These are phyloP conservation scores for Margaritifera margaritifera DNA, from an alignment of 2,888 invertebrate genomes.

Conservation along the genomic window DNA sequence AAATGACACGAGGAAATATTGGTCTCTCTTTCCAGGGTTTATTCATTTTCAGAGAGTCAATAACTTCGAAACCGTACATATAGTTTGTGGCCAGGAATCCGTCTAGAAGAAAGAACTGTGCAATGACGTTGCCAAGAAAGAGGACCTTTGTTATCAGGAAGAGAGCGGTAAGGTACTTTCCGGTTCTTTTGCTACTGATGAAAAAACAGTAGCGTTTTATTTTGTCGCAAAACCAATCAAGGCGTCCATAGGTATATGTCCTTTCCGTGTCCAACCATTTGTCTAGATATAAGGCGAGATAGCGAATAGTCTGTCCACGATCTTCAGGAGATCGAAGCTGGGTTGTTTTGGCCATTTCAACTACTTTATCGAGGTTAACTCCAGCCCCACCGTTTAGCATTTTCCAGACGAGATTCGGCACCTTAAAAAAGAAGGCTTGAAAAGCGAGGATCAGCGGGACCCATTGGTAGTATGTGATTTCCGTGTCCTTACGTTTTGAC, in stretches of 20 bases:
- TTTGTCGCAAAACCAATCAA: constrained; percentile 49
- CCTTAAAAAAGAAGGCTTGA: constrained; percentile 54
- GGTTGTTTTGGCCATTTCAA: constrained; percentile 56
- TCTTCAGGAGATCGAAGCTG: constrained; percentile 53
- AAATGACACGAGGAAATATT: constrained; percentile 57
- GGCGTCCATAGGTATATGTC: constrained; percentile 56
- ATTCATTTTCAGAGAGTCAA: constrained; percentile 41
- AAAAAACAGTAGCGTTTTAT: constrained; percentile 54
- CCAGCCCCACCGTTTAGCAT: constrained; percentile 50
- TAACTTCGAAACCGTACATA: constrained; percentile 64
- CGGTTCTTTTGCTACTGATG: constrained; percentile 61
- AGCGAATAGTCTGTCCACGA: constrained; percentile 49
- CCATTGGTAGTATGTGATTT: constrained; percentile 59
- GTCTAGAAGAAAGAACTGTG: constrained; percentile 68
- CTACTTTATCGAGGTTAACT: constrained; percentile 59
- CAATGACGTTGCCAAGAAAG: constrained; percentile 64
- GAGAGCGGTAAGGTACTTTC: constrained; percentile 63
- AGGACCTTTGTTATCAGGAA: constrained; percentile 63
- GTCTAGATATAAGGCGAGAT: constrained; percentile 56
- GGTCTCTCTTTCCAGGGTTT: constrained; percentile 51
- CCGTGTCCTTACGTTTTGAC: constrained; percentile 37
- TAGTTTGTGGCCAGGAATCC: constrained; percentile 63
- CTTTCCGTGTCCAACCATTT: constrained; percentile 60
- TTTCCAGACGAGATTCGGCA: constrained; percentile 57
- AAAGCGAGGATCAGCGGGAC: constrained; percentile 56